Conservation (phyloP, 2,113 vertebrate species). For the Chlorodrepanis virens region DNA sequence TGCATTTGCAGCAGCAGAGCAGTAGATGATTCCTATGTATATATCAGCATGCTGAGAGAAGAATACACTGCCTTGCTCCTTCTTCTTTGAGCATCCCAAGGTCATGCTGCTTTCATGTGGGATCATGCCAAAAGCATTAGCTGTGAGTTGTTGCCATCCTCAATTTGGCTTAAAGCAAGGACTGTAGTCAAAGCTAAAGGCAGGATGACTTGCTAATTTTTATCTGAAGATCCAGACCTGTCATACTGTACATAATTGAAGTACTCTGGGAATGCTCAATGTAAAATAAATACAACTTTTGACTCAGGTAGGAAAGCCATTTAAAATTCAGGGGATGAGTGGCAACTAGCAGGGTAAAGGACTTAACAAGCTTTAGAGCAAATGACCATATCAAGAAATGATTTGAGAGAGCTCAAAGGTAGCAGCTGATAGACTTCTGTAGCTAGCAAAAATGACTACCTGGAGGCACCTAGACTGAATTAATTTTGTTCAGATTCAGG, state of each 20-base stretch:
- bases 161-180: background rate
- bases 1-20: background rate
- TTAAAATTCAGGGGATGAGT: background rate
- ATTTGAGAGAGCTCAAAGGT: background rate
- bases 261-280: background rate
- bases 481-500: background rate
- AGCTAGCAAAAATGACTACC: background rate
- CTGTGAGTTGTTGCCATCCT: background rate
- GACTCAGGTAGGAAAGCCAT: background rate
- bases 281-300: background rate
- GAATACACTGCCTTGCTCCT: background rate
- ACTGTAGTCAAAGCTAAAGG: background rate
- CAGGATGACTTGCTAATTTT: background rate
- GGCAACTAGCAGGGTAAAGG: background rate
- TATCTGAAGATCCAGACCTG: background rate
- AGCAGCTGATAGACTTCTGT: background rate
- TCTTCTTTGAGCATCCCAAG: background rate
- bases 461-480: background rate
- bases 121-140: background rate
- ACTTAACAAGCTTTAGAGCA: background rate
- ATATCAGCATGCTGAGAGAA: background rate
- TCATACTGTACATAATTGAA: background rate
- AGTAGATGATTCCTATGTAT: rapidly evolving
- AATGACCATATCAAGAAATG: background rate
- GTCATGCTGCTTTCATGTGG: background rate